Conservation (phyloP, 2,888 invertebrate species). For the Euzetes globulus region DNA sequence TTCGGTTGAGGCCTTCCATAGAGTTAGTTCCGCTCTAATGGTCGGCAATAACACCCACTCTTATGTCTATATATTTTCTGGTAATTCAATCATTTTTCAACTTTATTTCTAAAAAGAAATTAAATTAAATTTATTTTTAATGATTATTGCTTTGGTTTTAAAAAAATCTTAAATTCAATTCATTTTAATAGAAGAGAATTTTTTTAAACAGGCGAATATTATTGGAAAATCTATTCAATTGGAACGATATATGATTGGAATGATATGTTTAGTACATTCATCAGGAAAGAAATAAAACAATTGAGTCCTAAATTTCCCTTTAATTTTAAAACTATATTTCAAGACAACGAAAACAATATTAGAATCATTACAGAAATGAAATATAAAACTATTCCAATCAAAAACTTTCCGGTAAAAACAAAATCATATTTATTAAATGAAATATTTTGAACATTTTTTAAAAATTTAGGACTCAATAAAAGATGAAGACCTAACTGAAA, state of each 20-base stretch:
- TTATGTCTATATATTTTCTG: background rate
- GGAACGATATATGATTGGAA: background rate
- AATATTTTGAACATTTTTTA: background rate
- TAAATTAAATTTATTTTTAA: too few relatives aligned
- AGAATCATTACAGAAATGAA: background rate
- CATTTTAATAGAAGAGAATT: background rate
- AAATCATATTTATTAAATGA: too few relatives aligned
- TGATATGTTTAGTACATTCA: background rate
- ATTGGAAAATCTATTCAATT: slow-evolving; percentile 1
- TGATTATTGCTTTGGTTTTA: too few relatives aligned
- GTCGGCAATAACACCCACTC: too few relatives aligned
- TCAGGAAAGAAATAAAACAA: background rate
- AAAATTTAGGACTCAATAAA: background rate
- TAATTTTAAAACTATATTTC: background rate
- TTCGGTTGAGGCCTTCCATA: too few relatives aligned
- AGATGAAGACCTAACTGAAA: background rate
- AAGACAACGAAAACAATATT: background rate
- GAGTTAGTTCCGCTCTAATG: too few relatives aligned
- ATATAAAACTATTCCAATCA: background rate
- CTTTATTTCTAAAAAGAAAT: too few relatives aligned
- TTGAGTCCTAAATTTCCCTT: background rate
- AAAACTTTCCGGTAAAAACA: background rate
- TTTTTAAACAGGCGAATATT: background rate
- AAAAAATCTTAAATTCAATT: background rate
- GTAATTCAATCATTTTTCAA: too few relatives aligned